Percentiles rank a stretch among this genome's conserved stretches.
Evolutionary conservation across 2,888 invertebrate species (phyloP).

Genomic region (Rutpela maculata): DNA sequence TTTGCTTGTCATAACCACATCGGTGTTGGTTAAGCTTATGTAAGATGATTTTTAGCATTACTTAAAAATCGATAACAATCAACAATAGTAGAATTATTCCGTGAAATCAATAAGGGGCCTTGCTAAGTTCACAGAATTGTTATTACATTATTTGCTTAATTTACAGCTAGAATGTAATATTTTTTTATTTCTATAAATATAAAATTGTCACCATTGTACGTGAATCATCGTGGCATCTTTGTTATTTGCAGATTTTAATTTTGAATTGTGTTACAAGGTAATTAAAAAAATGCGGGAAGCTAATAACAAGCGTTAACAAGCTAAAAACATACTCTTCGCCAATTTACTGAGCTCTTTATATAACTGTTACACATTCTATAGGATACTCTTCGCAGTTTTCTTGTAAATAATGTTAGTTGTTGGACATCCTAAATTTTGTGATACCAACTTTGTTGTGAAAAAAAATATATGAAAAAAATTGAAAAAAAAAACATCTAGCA

Average conservation of each 20-base stretch:
- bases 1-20: no score
- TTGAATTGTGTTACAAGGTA: background rate
- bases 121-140: background rate
- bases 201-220: background rate
- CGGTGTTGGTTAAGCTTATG: background rate
- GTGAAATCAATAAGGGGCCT: background rate
- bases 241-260: background rate
- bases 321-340: no score
- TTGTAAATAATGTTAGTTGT: no score
- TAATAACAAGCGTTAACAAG: no score
- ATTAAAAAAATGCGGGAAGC: background rate
- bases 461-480: no score
- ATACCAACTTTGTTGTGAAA: no score
- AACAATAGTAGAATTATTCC: background rate
- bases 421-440: no score
- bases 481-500: no score
- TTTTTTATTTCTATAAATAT: background rate
- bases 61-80: background rate
- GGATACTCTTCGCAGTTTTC: no score
- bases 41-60: background rate
- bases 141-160: background rate
- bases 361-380: no score
- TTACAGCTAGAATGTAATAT: background rate
- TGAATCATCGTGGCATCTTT: background rate
- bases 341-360: no score